A percentile compares a stretch with the other conserved stretches of the same genome.
These are phyloP conservation scores for Criorhina ranunculi DNA, from an alignment of 2,888 invertebrate species.

Conservation along the genomic window DNA sequence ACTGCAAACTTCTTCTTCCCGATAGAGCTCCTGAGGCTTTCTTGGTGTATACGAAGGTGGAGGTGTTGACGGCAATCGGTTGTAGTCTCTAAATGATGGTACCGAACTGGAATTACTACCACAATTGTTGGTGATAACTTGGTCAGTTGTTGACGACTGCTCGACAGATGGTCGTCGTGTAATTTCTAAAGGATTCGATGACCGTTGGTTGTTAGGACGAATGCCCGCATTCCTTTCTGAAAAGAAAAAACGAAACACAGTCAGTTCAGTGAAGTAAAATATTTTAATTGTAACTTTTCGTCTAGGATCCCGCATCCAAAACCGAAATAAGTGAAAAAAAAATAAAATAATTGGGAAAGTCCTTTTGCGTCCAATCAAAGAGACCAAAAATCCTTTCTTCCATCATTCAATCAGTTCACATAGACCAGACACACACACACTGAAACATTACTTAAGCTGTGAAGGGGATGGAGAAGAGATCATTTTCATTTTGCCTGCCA, in stretches of 20 bases:
- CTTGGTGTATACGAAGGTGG: conserved; percentile 82
- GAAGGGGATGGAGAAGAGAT: conserved; percentile 1
- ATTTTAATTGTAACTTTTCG: conserved; percentile 71
- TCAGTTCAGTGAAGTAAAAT: conserved; percentile 59
- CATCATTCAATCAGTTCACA: conserved; percentile 48
- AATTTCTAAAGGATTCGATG: conserved; percentile 70
- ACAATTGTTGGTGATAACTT: conserved; percentile 58
- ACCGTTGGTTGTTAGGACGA: conserved; percentile 33
- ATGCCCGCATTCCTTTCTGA: conserved; percentile 65
- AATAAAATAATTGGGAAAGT: conserved; percentile 44
- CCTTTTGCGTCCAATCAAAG: conserved; percentile 23
- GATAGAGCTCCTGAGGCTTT: conserved; percentile 42
- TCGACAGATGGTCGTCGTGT: conserved; percentile 56
- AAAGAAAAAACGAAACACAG: conserved; percentile 27
- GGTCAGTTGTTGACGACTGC: conserved; percentile 20
- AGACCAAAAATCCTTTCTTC: conserved; percentile 29
- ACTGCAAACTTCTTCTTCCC: conserved; percentile 24
- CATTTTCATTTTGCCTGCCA: conserved; percentile 57
- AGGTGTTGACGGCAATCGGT: conserved; percentile 81
- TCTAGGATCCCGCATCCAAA: background rate
- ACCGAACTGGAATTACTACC: conserved; percentile 58
- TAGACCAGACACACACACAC: background rate
- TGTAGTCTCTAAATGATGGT: conserved; percentile 77
- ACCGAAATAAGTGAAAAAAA: background rate
- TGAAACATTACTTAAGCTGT: conserved; percentile 27